These are phyloP conservation scores for Drosophila orosa DNA, from an alignment of 1,140 invertebrate genomes.

Conservation along the genomic window DNA sequence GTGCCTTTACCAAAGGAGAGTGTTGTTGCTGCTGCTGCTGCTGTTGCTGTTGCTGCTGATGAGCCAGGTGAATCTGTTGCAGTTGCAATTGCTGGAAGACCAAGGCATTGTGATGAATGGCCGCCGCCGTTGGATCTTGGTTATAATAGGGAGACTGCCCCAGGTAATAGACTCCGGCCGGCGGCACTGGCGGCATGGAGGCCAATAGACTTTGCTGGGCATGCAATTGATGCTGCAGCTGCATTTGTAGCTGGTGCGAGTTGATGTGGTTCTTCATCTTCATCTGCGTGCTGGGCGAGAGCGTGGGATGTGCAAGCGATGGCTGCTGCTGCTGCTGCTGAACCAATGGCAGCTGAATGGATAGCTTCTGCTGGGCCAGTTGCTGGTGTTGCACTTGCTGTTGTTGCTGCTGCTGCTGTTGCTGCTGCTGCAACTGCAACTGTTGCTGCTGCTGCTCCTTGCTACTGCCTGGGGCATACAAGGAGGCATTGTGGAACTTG, in stretches of 20 bases:
- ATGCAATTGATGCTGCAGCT: slow-evolving; percentile 63
- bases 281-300: slow-evolving; percentile 77
- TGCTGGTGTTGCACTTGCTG: slow-evolving; percentile 58
- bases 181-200: slow-evolving; percentile 49
- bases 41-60: slow-evolving; percentile 55
- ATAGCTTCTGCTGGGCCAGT: slow-evolving; percentile 53
- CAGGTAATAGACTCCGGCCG: slow-evolving; percentile 59
- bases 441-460: slow-evolving; percentile 62
- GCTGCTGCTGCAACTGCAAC: slow-evolving; percentile 31
- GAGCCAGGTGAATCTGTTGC: slow-evolving; percentile 58
- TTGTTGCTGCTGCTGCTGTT: slow-evolving; percentile 33
- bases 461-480: slow-evolving; percentile 84
- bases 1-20: slow-evolving; percentile 51
- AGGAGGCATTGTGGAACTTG: slow-evolving; percentile 89
- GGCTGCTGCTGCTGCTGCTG: slow-evolving; percentile 50
- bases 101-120: slow-evolving; percentile 66
- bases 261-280: slow-evolving; percentile 81
- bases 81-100: slow-evolving; percentile 65
- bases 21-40: slow-evolving; percentile 57
- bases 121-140: slow-evolving; percentile 62
- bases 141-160: slow-evolving; percentile 66
- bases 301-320: slow-evolving; percentile 65
- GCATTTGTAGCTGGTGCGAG: slow-evolving; percentile 76
- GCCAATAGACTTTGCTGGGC: slow-evolving; percentile 59
- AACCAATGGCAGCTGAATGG: slow-evolving; percentile 39